phyloP scores from a whole-genome alignment of 2,797 vertebrate species.

The Enteromius viviparus region DNA sequence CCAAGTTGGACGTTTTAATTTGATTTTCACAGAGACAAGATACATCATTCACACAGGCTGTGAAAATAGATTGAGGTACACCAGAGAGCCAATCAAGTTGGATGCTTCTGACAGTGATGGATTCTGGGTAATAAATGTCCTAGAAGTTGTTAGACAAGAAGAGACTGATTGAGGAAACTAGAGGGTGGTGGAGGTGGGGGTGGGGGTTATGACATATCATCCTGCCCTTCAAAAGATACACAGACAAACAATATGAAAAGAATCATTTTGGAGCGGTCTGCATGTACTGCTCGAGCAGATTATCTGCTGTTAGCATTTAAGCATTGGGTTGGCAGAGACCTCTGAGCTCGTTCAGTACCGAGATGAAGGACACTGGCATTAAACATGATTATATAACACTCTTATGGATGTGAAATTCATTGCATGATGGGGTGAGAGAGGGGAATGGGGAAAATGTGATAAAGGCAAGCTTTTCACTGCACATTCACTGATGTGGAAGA shows the following conservation, averaged over 20 bases:
- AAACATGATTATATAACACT: slow-evolving; percentile 26
- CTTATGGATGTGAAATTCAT: slow-evolving; percentile 25
- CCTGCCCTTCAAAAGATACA: not conserved
- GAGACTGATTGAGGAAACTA: slow-evolving; percentile 7
- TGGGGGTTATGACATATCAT: not conserved
- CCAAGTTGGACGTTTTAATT: not conserved
- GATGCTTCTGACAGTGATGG: slow-evolving; percentile 40
- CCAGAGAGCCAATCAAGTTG: not conserved
- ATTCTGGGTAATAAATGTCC: slow-evolving; percentile 44
- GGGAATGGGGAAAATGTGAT: not conserved
- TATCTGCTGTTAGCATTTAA: slow-evolving; percentile 23
- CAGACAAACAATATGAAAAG: not conserved
- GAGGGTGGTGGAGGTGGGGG: not conserved
- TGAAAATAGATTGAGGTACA: slow-evolving; percentile 23
- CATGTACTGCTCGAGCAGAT: slow-evolving; percentile 20
- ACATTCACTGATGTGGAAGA: not conserved
- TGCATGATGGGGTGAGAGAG: not conserved
- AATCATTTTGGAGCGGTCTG: not conserved
- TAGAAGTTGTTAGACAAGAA: slow-evolving; percentile 3
- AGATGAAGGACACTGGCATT: slow-evolving; percentile 23
- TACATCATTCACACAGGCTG: slow-evolving; percentile 2
- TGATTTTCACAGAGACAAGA: not conserved
- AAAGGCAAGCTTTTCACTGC: slow-evolving; percentile 9
- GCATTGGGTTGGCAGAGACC: slow-evolving; percentile 28
- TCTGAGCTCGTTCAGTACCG: slow-evolving; percentile 27